Evolutionary conservation across 2,113 vertebrate species (phyloP).

Genomic region (Cynopterus brachyotis): DNA sequence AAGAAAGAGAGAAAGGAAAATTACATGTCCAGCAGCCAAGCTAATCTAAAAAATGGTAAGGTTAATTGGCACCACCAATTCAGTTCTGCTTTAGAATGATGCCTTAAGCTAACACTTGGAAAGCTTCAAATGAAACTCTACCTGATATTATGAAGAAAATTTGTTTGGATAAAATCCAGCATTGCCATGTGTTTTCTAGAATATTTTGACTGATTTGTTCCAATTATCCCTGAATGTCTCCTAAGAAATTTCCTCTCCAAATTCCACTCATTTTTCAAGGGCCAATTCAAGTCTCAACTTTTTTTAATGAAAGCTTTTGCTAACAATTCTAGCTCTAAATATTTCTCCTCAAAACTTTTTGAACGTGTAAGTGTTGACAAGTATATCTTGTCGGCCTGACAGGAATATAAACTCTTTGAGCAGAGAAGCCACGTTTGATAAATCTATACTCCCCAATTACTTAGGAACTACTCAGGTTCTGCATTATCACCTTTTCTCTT

Average conservation of each 20-base stretch:
- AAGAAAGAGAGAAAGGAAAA: not conserved
- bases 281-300: constrained; percentile 30
- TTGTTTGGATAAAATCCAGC: constrained; percentile 39
- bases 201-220: constrained; percentile 53
- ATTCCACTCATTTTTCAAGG: constrained; percentile 48
- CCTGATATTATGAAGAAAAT: constrained; percentile 16
- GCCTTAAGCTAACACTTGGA: not conserved
- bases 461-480: not conserved
- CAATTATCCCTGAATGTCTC: constrained; percentile 38
- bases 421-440: not conserved
- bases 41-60: not conserved
- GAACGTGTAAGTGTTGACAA: not conserved
- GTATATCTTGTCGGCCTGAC: not conserved
- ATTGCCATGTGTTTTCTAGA: constrained; percentile 54
- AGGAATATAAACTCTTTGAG: not conserved
- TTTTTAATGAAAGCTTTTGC: not conserved
- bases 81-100: not conserved
- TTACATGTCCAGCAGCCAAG: not conserved
- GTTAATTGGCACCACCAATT: not conserved
- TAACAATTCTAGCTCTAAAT: not conserved
- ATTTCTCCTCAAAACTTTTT: not conserved
- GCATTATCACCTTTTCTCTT: not conserved
- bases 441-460: not conserved
- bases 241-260: constrained; percentile 48
- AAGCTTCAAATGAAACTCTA: not conserved